Percentiles rank a stretch among this genome's conserved stretches.
Conservation (phyloP, 2,888 invertebrate genomes). For the Leuctra nigra region DNA sequence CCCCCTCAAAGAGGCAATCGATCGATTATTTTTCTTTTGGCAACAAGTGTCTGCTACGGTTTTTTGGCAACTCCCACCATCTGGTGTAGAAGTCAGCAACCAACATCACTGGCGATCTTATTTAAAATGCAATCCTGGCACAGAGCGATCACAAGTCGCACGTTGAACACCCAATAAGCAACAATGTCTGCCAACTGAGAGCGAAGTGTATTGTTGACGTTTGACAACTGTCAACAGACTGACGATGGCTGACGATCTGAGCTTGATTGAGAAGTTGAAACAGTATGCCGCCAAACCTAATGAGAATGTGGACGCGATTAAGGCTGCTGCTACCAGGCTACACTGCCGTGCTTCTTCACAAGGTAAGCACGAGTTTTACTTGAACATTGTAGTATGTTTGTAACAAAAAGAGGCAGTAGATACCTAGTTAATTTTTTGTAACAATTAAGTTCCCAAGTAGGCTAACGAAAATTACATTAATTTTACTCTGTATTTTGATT, state of each 20-base stretch:
- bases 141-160: constrained; percentile 8
- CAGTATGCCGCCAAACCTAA: constrained; percentile 21
- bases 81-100: constrained; percentile 1
- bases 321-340: constrained; percentile 38
- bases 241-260: constrained; percentile 21
- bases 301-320: constrained; percentile 35
- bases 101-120: neutral
- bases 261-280: constrained; percentile 23
- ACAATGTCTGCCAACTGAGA: constrained; percentile 2
- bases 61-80: neutral
- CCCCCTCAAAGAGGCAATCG: too few relatives aligned
- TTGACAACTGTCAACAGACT: neutral
- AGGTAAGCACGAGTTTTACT: too few relatives aligned
- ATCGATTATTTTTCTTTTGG: neutral
- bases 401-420: too few relatives aligned
- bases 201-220: neutral
- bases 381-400: too few relatives aligned
- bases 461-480: too few relatives aligned
- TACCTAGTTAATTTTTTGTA: too few relatives aligned
- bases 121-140: constrained; percentile 18
- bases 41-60: neutral
- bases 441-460: too few relatives aligned
- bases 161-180: neutral
- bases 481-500: too few relatives aligned
- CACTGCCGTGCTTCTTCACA: constrained; percentile 39